Evolutionary conservation across 2,888 invertebrate genomes (phyloP).

Genomic region (Lottia scabra): DNA sequence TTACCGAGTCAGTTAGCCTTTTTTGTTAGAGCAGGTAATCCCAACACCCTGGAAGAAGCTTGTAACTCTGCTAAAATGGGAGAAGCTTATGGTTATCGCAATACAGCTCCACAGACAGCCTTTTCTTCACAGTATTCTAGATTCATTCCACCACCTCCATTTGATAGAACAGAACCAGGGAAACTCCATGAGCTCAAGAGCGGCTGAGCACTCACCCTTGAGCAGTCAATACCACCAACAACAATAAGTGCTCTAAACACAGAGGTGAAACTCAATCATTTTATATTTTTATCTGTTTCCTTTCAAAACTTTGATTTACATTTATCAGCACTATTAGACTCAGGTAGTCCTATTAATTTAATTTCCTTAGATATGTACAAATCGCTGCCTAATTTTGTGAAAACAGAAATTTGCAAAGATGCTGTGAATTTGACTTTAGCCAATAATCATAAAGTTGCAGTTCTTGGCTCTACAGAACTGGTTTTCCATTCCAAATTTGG

Average conservation of each 20-base stretch:
- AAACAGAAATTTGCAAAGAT: not conserved
- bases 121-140: too few species aligned
- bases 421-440: not conserved
- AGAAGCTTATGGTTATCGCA: not conserved
- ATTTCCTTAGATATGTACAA: not conserved
- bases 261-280: too few species aligned
- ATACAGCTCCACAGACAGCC: too few species aligned
- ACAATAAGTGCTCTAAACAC: not conserved
- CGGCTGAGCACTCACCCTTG: not conserved
- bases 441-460: not conserved
- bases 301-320: too few species aligned
- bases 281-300: too few species aligned
- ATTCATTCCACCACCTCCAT: too few species aligned
- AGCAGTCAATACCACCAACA: not conserved
- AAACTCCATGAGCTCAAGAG: not conserved
- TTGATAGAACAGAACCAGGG: not conserved
- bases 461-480: not conserved
- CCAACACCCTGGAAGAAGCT: not conserved
- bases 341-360: not conserved
- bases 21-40: not conserved
- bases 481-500: not conserved
- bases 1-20: not conserved
- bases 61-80: not conserved
- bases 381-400: not conserved
- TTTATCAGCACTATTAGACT: not conserved